Evolutionary conservation across 2,797 vertebrate genomes (phyloP), one percentile per base, ranked within the genome.

Genomic region (Enteromius argenteus): DNA sequence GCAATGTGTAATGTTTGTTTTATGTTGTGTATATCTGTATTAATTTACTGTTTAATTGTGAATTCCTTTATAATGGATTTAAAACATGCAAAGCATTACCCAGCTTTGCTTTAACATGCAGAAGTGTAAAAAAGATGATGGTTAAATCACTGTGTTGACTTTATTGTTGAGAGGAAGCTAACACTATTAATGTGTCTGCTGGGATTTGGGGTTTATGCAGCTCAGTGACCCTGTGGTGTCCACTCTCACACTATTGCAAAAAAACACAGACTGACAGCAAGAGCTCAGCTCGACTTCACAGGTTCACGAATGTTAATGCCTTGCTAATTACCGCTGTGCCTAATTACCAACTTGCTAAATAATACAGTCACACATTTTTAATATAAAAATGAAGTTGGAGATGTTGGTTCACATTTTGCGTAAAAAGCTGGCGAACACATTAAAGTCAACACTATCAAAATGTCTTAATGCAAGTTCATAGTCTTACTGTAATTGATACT

Each of bases 201-300:
- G 90, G 91, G 94, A 93, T 92, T 92, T 93, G 90, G 90, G 92
- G 92, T 93, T 93, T 92, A 90, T 89, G 93, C 91, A 94, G 92
- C 94, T 94, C 93, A 92, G 90, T 94, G 93, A 95, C 92, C 92
- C 92, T 88, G 89, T 91, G 90, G 92, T 94, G 92, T 93, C 93
- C 92, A 92, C 92, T 93, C 92, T 93, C 92, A 91, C 92, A 93
- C 93, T 93, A 93, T 94, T 93, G 93, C 93, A 94, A 93, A 73
- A 15, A 72, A 53, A 23, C 8, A 23, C 11, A 62, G 6, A 35
- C 37, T 30, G 51, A 71, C 37, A 60, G 79, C 8, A 21, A 71
- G 4, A 81, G 27, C 68, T 81, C 68, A 71, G 49, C 51, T 56
- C 49, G 42, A 32, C 49, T 39, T 80, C 79, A 80, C 79, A 80